Conservation (phyloP, 2,797 vertebrate genomes). For the Mormyrus hasselquistii region DNA sequence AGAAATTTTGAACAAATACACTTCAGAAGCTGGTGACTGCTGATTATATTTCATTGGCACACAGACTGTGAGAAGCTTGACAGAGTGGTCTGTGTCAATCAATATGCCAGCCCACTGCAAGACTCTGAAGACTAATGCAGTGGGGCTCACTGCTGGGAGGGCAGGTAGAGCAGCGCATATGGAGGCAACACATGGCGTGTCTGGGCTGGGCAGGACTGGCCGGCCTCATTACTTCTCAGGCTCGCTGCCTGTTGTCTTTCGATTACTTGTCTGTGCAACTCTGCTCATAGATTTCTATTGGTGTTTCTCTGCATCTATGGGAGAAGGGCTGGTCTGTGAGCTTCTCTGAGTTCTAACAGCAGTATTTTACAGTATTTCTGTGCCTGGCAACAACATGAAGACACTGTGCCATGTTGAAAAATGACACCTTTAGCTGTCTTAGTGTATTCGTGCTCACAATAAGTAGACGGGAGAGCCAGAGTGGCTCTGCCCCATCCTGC, state of each 20-base stretch:
- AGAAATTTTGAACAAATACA: not conserved
- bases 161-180: not conserved
- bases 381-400: not conserved
- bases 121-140: not conserved
- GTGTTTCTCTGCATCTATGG: not conserved
- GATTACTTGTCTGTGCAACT: not conserved
- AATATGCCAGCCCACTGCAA: slow-evolving; percentile 5
- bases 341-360: not conserved
- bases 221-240: slow-evolving; percentile 6
- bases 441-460: not conserved
- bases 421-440: not conserved
- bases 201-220: not conserved
- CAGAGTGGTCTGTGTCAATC: slow-evolving; percentile 2
- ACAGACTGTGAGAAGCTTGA: slow-evolving; percentile 14
- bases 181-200: not conserved
- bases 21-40: not conserved
- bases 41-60: not conserved
- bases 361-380: not conserved
- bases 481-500: not conserved
- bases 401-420: not conserved
- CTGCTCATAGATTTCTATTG: slow-evolving; percentile 5
- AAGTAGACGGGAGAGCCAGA: not conserved
- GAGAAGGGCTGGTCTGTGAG: not conserved
- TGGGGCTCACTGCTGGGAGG: not conserved
- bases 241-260: not conserved